These are phyloP conservation scores for Leucosticte australis DNA, from an alignment of 2,113 vertebrate genomes.

Conservation along the genomic window DNA sequence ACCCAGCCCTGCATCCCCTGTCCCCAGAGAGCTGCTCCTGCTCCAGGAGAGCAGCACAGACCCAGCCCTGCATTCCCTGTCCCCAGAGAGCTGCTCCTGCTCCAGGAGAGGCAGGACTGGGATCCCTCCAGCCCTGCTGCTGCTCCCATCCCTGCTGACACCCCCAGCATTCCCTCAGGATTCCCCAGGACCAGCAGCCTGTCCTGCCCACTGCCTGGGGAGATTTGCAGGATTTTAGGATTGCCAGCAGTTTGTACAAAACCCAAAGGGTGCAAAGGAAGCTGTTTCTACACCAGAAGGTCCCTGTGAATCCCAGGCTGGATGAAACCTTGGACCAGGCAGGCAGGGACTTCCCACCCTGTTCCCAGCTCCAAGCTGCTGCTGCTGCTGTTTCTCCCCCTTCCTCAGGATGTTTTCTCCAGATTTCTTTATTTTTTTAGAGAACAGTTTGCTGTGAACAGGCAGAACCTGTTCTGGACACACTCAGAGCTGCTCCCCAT, in stretches of 20 bases:
- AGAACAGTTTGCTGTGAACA: not conserved
- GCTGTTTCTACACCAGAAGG: not conserved
- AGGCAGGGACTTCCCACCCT: not conserved
- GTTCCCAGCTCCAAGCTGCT: not conserved
- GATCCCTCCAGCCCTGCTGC: not conserved
- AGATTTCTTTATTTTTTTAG: not conserved
- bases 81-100: no score
- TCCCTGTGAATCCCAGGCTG: not conserved
- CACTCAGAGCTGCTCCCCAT: not conserved
- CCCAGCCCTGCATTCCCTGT: not conserved
- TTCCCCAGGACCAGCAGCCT: not conserved
- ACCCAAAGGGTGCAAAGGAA: not conserved
- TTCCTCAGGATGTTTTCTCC: not conserved
- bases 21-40: no score
- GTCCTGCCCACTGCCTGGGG: not conserved
- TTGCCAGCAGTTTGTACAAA: not conserved
- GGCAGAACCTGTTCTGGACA: constrained; percentile 44
- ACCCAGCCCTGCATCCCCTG: no score
- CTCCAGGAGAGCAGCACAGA: no score
- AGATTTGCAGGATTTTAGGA: not conserved
- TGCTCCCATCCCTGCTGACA: fast-evolving
- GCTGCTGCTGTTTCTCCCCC: not conserved
- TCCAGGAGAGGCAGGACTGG: not conserved
- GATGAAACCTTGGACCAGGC: fast-evolving
- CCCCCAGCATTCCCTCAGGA: not conserved